These are phyloP conservation scores for Urocitellus parryii DNA, from an alignment of 2,113 vertebrate species.

Conservation along the genomic window DNA sequence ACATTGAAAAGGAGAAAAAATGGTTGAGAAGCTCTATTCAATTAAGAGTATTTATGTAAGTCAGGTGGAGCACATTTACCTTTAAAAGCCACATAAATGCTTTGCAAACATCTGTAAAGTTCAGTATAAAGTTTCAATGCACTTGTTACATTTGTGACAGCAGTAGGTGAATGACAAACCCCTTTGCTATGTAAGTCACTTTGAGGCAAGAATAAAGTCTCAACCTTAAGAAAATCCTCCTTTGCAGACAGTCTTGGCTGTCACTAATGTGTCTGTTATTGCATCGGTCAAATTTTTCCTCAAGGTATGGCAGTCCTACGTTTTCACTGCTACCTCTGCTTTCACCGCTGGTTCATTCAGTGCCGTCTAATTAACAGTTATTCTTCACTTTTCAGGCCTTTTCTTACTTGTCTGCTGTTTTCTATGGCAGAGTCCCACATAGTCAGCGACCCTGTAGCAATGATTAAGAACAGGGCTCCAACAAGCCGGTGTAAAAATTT, in stretches of 20 bases:
- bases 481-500: constrained; percentile 1
- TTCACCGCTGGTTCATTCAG: background rate
- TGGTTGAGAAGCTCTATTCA: background rate
- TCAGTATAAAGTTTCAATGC: constrained; percentile 18
- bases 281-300: background rate
- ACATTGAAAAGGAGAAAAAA: constrained; percentile 40
- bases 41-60: constrained; percentile 23
- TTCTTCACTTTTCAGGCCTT: background rate
- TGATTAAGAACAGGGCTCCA: constrained; percentile 37
- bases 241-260: constrained; percentile 31
- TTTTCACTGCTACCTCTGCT: background rate
- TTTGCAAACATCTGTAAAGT: constrained; percentile 60
- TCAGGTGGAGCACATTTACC: background rate
- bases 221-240: constrained; percentile 19
- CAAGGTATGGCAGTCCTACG: background rate
- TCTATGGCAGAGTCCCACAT: background rate
- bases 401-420: background rate
- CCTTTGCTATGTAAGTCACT: constrained; percentile 13
- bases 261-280: background rate
- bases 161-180: constrained; percentile 11
- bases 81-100: constrained; percentile 3
- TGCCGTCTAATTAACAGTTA: constrained; percentile 38
- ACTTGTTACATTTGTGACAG: constrained; percentile 54
- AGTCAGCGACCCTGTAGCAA: background rate
- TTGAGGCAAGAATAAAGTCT: constrained; percentile 52